Evolutionary conservation across 1,140 invertebrate species (phyloP), one percentile per base, ranked within the genome.

Genomic region (Sitophilus oryzae): DNA sequence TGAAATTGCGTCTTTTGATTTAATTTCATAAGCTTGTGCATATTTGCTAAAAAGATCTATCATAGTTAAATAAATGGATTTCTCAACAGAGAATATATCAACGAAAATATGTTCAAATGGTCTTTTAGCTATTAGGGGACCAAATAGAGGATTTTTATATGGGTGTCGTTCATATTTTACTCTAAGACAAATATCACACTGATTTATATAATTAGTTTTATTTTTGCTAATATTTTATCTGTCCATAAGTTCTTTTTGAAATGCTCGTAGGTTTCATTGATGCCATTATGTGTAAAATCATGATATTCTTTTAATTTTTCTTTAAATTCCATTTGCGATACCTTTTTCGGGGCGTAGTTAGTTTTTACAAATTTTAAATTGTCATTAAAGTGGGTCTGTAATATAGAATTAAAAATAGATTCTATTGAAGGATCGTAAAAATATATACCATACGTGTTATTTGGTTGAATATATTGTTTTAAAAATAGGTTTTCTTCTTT

Each of bases 31-130:
- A n/a, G n/a, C n/a, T n/a, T n/a, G n/a, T 37, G 18, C 59, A 45
- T 5, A 57, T 64, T 37, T 61, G 38, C 2, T 42, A 21, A 42
- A 42, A 9, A 42, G 18, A 42, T 42, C 40, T 18, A 42, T 20
- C 11, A 19, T 42, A 10, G 40, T 19, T 20, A 38, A 14, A 14
- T 10, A 38, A 16, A 10, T 6, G 3, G 6, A 6, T 15, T 42
- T 42, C 21, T 21, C 19, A 8, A 21, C 16, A 2, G 5, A 18
- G n/a, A 42, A 42, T 18, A 18, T 42, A 21, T 42, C 40, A 6
- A 42, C 21, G 21, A 42, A 42, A 21, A 42, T 19, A 42, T 42
- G 36, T 38, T 38, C 10, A 14, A 38, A 38, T 10, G 40, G 40
- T 42, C 16, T 42, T 18, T 42, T 42, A 18, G 19, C 40, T 3